A percentile compares a stretch with the other conserved stretches of the same genome.
phyloP scores from a whole-genome alignment of 64 coral and sea anemone species.

The Porites lutea region DNA sequence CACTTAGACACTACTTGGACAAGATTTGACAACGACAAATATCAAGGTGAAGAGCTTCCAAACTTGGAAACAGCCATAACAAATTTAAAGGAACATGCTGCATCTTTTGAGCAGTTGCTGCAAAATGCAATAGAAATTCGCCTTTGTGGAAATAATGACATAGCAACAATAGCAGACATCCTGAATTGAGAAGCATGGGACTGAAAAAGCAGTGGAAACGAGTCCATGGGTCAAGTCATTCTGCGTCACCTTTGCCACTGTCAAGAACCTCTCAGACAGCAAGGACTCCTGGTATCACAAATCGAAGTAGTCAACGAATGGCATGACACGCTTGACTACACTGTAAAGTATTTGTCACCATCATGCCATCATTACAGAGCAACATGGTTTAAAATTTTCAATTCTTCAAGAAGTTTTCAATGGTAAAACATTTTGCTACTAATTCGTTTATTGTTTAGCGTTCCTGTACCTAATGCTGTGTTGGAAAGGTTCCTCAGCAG shows the following conservation, averaged over 20 bases:
- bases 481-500: conserved; percentile 63
- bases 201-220: conserved; percentile 2
- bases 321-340: conserved; percentile 66
- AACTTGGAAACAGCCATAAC: neutral
- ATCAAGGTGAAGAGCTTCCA: conserved; percentile 1
- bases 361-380: conserved; percentile 33
- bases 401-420: conserved; percentile 15
- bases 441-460: conserved; percentile 21
- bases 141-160: too few species aligned
- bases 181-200: conserved; percentile 51
- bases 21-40: conserved; percentile 20
- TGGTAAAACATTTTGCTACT: conserved; percentile 50
- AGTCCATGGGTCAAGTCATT: conserved; percentile 49
- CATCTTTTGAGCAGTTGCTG: too few species aligned
- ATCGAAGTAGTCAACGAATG: conserved; percentile 47
- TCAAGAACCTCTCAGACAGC: conserved; percentile 53
- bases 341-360: conserved; percentile 19
- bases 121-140: too few species aligned
- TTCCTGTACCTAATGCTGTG: conserved; percentile 59
- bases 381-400: conserved; percentile 53
- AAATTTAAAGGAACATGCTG: too few species aligned
- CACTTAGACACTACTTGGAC: conserved; percentile 29
- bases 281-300: conserved; percentile 51
- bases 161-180: neutral
- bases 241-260: neutral